Conservation (phyloP, 2,888 invertebrate genomes). For the Zygaena filipendulae region DNA sequence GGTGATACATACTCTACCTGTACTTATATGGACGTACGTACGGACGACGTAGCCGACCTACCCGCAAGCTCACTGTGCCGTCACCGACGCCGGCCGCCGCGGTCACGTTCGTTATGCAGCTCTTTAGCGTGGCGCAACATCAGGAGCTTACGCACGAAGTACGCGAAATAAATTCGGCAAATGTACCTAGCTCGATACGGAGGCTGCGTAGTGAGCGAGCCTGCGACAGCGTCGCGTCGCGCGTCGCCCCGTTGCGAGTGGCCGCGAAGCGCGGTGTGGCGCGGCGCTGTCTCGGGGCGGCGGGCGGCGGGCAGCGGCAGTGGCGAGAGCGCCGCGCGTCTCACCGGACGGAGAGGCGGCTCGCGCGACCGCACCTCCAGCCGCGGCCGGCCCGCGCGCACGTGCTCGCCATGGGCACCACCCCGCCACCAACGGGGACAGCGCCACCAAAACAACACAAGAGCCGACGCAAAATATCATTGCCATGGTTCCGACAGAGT, state of each 20-base stretch:
- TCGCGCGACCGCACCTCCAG: constrained; percentile 24
- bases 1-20: no score
- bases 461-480: constrained; percentile 84
- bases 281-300: constrained; percentile 23
- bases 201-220: constrained; percentile 58
- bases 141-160: not conserved
- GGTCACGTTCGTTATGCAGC: no score
- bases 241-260: constrained; percentile 22
- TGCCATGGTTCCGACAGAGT: constrained; percentile 90
- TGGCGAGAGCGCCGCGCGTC: constrained; percentile 26
- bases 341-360: constrained; percentile 18
- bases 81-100: no score
- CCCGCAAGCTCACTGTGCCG: no score
- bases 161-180: constrained; percentile 29
- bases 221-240: constrained; percentile 25
- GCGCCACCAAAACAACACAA: constrained; percentile 68
- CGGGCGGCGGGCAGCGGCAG: constrained; percentile 34
- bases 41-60: no score
- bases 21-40: no score
- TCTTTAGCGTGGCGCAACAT: no score
- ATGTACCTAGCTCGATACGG: constrained; percentile 62
- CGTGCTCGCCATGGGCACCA: constrained; percentile 38
- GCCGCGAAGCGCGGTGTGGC: constrained; percentile 38
- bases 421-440: constrained; percentile 27
- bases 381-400: constrained; percentile 26